Evolutionary conservation across 1,140 invertebrate species (phyloP), one percentile per base, ranked within the genome.

Genomic region (Drosophila navojoa): DNA sequence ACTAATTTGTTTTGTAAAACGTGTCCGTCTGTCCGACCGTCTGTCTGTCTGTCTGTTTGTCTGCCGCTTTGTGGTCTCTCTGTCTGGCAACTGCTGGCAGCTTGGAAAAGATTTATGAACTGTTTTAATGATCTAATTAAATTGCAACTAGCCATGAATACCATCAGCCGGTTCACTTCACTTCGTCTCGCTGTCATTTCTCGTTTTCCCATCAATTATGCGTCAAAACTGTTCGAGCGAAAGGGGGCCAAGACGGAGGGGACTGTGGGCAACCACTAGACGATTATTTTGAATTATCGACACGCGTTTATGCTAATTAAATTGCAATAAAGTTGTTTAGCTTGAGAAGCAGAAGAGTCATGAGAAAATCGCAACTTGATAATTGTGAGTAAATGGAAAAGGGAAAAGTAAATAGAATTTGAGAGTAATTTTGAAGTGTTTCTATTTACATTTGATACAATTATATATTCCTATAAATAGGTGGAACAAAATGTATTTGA

Each of bases 111-210:
- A 84, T 84, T 84, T 85, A 85, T 85, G 81, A 80, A 85, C 81
- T 71, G 81, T 68, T 75, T 85, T 85, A 85, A 85, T 85, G 77
- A 85, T 85, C 81, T 85, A 85, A 85, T 84, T 84, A 84, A 84
- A 84, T 80, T 58, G 77, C 81, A 84, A 84, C 79, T 82, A 84
- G 80, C 79, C 79, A 74, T 84, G 80, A 82, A 84, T 82, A 82
- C 79, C 80, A 71, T 79, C 81, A 60, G 71, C 15, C 62, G 75
- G 55, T 78, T 77, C 69, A 67, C 42, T 72, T 72, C 73, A 50
- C 42, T 60, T 55, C 69, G 52, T 13, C 42, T 66, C 44, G 29
- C 47, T 35, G 40, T 47, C 25, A 59, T 59, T 59, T 59, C 57
- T 32, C 57, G 57, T 59, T 49, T 73, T 44, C 49, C 42, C 59